Percentiles rank a stretch among this genome's conserved stretches.
Conservation (phyloP, 2,888 invertebrate genomes). For the Lasioglossum leucozonium region DNA sequence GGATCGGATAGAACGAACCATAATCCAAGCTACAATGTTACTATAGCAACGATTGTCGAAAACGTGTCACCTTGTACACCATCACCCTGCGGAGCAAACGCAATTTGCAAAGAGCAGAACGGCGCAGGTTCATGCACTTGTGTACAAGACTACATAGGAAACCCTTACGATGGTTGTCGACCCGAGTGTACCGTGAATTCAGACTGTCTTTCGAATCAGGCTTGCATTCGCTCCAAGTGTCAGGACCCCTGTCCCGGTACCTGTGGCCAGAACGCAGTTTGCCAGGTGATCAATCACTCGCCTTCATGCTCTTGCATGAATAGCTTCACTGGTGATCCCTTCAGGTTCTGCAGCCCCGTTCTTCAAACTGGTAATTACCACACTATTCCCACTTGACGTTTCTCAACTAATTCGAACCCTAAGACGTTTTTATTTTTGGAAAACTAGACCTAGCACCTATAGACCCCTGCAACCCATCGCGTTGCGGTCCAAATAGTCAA, state of each 20-base stretch:
- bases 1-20: not conserved
- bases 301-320: slow-evolving; percentile 90
- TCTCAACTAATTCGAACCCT: not conserved
- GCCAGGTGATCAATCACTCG: slow-evolving; percentile 91
- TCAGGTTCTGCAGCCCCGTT: slow-evolving; percentile 86
- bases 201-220: slow-evolving; percentile 84
- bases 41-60: slow-evolving; percentile 53
- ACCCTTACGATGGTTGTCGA: slow-evolving; percentile 87
- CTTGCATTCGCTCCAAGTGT: slow-evolving; percentile 85
- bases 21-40: slow-evolving; percentile 51
- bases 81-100: slow-evolving; percentile 91
- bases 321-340: slow-evolving; percentile 89
- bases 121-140: slow-evolving; percentile 92
- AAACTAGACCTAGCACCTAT: slow-evolving; percentile 22
- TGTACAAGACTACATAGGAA: slow-evolving; percentile 89
- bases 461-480: slow-evolving; percentile 84
- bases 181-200: slow-evolving; percentile 85
- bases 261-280: slow-evolving; percentile 87
- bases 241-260: slow-evolving; percentile 85
- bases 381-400: slow-evolving; percentile 39
- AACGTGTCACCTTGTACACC: slow-evolving; percentile 87
- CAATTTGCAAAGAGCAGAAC: slow-evolving; percentile 89
- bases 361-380: slow-evolving; percentile 78
- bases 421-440: not conserved
- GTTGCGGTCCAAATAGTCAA: slow-evolving; percentile 85